Conservation (phyloP, 2,113 vertebrate species). For the Nettapus auritus region DNA sequence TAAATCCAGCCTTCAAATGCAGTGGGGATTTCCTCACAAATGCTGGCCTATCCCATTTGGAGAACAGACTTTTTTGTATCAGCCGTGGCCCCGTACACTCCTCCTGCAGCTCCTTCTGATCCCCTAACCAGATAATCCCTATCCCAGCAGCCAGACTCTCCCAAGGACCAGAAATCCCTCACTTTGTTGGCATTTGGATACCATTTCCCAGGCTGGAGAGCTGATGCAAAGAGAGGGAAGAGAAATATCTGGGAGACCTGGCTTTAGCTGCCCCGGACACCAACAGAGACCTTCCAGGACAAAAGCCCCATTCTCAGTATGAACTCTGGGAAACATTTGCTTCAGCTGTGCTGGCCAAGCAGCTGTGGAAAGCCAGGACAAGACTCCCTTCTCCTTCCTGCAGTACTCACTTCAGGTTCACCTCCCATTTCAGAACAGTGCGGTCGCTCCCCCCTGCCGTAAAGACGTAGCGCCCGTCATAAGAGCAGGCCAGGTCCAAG, state of each 20-base stretch:
- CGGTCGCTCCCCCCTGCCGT: conserved; percentile 86
- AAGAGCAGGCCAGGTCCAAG: conserved; percentile 80
- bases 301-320: neutral
- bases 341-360: neutral
- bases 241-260: neutral
- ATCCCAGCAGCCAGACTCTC: neutral
- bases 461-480: conserved; percentile 82
- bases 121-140: neutral
- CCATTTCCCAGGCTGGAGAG: neutral
- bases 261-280: neutral
- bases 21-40: conserved; percentile 13
- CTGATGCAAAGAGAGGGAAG: too few species aligned
- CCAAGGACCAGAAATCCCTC: neutral
- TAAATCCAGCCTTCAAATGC: conserved; percentile 43
- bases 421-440: conserved; percentile 84
- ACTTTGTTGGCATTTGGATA: neutral
- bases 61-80: neutral
- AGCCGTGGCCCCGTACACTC: neutral
- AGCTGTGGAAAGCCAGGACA: neutral
- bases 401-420: conserved; percentile 80
- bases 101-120: neutral
- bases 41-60: neutral
- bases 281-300: neutral
- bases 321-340: neutral
- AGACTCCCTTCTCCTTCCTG: neutral